Percentiles rank a stretch among this genome's conserved stretches.
Conservation (phyloP, 2,797 vertebrate species). For the Austrolebias charrua region DNA sequence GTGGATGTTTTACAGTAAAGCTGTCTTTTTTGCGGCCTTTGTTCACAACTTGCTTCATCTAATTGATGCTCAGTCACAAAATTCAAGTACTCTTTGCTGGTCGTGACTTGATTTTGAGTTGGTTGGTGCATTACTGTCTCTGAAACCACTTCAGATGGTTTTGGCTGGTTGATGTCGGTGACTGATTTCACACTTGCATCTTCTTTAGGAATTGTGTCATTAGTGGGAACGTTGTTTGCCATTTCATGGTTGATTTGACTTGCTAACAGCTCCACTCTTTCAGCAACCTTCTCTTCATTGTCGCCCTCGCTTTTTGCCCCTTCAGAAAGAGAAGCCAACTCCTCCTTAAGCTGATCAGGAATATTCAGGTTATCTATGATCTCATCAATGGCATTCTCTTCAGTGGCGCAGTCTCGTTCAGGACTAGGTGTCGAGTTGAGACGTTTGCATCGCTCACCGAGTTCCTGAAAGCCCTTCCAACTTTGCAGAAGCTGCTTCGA, state of each 20-base stretch:
- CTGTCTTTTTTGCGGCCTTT: slow-evolving; percentile 15
- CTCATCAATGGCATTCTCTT: slow-evolving; percentile 67
- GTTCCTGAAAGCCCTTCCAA: slow-evolving; percentile 73
- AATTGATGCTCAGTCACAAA: slow-evolving; percentile 5
- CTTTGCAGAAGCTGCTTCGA: slow-evolving; percentile 72
- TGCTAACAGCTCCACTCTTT: slow-evolving; percentile 11
- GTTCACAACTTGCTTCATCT: slow-evolving; percentile 4
- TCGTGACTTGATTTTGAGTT: slow-evolving; percentile 8
- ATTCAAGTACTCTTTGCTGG: slow-evolving; percentile 6
- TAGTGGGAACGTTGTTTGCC: slow-evolving; percentile 4
- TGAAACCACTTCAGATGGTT: slow-evolving; percentile 10
- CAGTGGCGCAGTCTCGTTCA: slow-evolving; percentile 29
- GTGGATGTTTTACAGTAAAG: background rate
- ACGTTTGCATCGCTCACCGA: slow-evolving; percentile 57
- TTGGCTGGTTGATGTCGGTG: slow-evolving; percentile 26
- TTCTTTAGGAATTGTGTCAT: slow-evolving; percentile 32
- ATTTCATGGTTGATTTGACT: slow-evolving; percentile 27
- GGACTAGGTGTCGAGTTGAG: slow-evolving; percentile 29
- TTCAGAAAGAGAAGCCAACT: slow-evolving; percentile 58
- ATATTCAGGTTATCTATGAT: slow-evolving; percentile 68
- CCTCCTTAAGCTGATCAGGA: slow-evolving; percentile 66
- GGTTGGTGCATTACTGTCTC: slow-evolving; percentile 18
- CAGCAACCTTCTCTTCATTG: slow-evolving; percentile 7
- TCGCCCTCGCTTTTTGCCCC: slow-evolving; percentile 17
- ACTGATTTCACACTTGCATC: slow-evolving; percentile 49